Evolutionary conservation across 2,113 vertebrate species (phyloP), one percentile per base, ranked within the genome.

Genomic region (Leucosticte australis): DNA sequence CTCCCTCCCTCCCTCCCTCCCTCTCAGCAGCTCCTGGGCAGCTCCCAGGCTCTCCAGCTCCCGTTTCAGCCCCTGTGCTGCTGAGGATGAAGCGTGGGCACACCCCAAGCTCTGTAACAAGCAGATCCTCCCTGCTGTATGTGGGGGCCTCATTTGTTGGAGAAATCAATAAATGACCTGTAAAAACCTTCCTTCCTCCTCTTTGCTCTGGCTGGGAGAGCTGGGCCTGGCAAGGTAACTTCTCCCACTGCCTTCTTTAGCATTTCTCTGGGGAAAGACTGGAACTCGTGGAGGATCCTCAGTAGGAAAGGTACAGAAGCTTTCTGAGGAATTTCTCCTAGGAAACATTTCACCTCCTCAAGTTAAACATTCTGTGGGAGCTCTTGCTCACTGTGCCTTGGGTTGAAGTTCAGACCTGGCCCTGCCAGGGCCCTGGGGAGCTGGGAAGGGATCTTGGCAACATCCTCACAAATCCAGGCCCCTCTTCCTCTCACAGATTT

Each of bases 121-220:
- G 50, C 52, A 64, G n/a, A 52, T 44, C 30, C 18, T 44, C 2
- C 23, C 1, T 3, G 42, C 44, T 42, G 2, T 49, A 0, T 6
- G 9, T 59, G 73, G 16, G 30, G 62, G n/a, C 30, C 55, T 80
- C 50, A 19, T 7, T 80, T 57, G n/a, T 55, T 70, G 47, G 56
- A 74, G 44, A 87, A 83, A 75, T 53, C 28, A 92, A 97, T 97
- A 94, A 97, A 97, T 27, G 6, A 73, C 28, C 83, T 84, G 65
- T 62, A 53, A 65, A 83, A 50, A 2, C 37, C 11, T 57, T 37
- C 67, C 49, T 85, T 41, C 26, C 31, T 65, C 47, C 64, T 93
- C 55, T 57, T 12, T 83, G 67, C 27, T 82, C 13, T 0, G 1
- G 2, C 70, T 64, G 33, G 31, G 56, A 39, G 57, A 74, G n/a